Evolutionary conservation across 2,888 invertebrate species (phyloP), one percentile per base, ranked within the genome.

Genomic region (Dynastes tityus): DNA sequence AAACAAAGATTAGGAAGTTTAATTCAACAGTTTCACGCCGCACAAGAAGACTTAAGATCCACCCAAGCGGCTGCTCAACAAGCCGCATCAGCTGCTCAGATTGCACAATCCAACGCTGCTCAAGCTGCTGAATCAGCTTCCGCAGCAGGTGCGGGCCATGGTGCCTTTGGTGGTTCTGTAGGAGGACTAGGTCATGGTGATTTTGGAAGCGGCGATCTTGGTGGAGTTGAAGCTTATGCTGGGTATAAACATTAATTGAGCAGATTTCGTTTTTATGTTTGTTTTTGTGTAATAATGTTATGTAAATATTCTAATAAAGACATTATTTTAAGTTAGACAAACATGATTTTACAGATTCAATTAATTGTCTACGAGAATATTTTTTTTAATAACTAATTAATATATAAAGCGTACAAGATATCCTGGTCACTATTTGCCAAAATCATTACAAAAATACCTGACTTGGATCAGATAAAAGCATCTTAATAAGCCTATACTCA

Each of bases 81-180:
- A 85, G 94, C 94, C 29, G 91, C 91, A 89, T 91, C 92, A 73
- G 91, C 93, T 0, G 95, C 94, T 0, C 94, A 94, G 84, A 91
- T 92, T 79, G 95, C 95, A 0, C 95, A 95, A 82, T 93, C 93
- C 40, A 95, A 94, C 86, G 95, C 95, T 0, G 94, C 94, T 0
- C 93, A 93, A 22, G 95, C 94, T 0, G 94, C 67, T 13, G 75
- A 75, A 53, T 65, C 75, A 2, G 78, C 78, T 53, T 78, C 78
- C 29, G 6, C 78, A 40, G 58, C 78, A 1, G 61, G 63, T 16
- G n/a, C 55, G 13, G 64, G 58, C 11, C 76, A 79, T 58, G 73
- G 73, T 27, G 8, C 55, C 22, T 58, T 58, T 58, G 55, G 16
- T 22, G 55, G 22, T 58, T 58, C 16, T 3, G 55, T 5, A 16